Evolutionary conservation across 35 echinoderm and acorn worm genomes (phyloP), one percentile per base, ranked within the genome.

Genomic region (Stichopus chloronotus): DNA sequence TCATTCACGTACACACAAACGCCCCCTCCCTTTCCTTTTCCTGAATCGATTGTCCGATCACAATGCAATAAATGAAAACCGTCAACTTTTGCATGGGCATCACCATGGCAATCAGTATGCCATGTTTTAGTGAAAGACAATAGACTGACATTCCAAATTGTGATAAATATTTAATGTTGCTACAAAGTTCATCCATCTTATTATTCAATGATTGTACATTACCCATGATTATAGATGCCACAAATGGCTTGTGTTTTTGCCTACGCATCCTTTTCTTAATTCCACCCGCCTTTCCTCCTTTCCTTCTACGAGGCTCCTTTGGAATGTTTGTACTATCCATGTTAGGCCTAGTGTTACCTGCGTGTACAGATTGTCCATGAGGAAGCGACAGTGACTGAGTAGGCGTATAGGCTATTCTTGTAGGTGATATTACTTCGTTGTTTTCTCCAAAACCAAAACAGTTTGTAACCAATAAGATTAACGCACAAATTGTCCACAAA

Each of bases 171-270:
- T 56, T 54, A 12, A 43, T 55, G 55, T 83, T 83, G 8, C 25
- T 52, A 83, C 53, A 43, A 17, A 83, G 52, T 83, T 83, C 52
- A 83, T 83, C 80, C 21, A 83, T 83, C 14, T 83, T 55, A n/a
- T 83, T 83, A 55, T 9, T 2, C 21, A 83, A 43, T 7, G 76
- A 78, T 78, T 78, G 76, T 4, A 78, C 76, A 78, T 78, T 78
- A 43, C 76, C 5, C 19, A 77, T 22, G 76, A 78, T 23, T 9
- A 78, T 78, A 5, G 9, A 25, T 14, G 76, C 14, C n/a, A 78
- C 10, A 78, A 9, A 78, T 5, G 76, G 76, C 52, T 43, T 78
- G 76, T 3, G 8, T 78, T 20, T 5, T 19, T 21, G 76, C 52
- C 12, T 78, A 21, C 17, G 20, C 11, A 43, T 78, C 17, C 72